Base-by-base conservation (phyloP, 2,888 invertebrate species). In the Capitulum mitella region DNA sequence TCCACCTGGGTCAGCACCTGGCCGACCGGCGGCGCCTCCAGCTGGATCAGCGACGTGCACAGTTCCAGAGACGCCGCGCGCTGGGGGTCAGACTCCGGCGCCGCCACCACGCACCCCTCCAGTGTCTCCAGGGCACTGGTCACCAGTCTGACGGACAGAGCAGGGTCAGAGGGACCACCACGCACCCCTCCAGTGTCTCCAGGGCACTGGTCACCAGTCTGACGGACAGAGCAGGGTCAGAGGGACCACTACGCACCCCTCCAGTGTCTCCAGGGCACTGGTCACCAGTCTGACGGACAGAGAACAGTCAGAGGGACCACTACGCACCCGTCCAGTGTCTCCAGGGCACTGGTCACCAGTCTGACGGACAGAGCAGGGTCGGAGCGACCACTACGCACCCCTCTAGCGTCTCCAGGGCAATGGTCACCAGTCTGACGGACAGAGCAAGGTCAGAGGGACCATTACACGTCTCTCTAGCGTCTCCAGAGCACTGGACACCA, bases 321-420 rank as follows among this genome's bases (percentile, higher is more conserved):
- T 83, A 93, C 90, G 14, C 91, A 90, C 79, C 91, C 91, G 83
- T 93, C 93, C 26, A 93, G 85, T 3, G 93, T 91, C 84, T 93
- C 92, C 61, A 93, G 86, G 80, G 91, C 88, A 78, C 90, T 89
- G 0, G 90, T 89, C 0, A 91, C 88, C 87, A 92, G 89, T 83
- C 90, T 89, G 29, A 90, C 85, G 61, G 89, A 89, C 51, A 87
- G 81, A 34, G 85, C 84, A 19, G 83, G 82, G 14, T 81, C 81
- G 80, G 80, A n/a, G 89, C 85, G 54, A 91, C 84, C 32, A 89
- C 89, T 83, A 93, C 90, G 14, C 91, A 90, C 79, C 91, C 91
- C 83, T 93, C 93, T 26, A 93, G 85, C 3, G 93, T 91, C 84
- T 93, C 92, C 61, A 93, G 86, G 80, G 91, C 88, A 78, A 90